A percentile compares a stretch with the other conserved stretches of the same genome.
Conservation (phyloP, 2,888 invertebrate species). For the Gortyna flavago region DNA sequence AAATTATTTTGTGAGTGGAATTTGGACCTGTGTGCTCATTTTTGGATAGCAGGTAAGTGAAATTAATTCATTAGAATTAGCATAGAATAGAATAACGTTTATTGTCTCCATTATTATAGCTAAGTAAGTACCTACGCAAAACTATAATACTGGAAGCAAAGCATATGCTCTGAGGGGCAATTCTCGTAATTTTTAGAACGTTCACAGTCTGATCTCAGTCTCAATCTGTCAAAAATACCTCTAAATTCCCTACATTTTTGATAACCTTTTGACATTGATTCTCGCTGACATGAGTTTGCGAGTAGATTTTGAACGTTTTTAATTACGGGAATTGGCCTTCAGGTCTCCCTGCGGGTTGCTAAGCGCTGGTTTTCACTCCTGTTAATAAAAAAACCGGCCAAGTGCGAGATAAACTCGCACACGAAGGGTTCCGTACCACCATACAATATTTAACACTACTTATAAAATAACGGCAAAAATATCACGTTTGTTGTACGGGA, state of each 20-base stretch:
- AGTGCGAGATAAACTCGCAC: no score
- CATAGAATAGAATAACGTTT: background rate
- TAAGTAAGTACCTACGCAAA: background rate
- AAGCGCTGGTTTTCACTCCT: background rate
- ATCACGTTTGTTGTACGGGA: no score
- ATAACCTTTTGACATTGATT: no score
- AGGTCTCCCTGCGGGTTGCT: background rate
- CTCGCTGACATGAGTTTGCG: background rate
- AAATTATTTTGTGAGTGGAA: slow-evolving; percentile 21
- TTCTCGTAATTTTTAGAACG: background rate
- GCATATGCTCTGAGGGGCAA: background rate
- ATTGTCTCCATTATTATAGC: background rate
- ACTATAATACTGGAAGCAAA: background rate
- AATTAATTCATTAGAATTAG: background rate
- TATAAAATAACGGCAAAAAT: no score
- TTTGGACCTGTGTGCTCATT: background rate
- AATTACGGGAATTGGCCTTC: background rate
- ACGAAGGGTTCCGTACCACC: no score
- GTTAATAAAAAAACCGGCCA: no score
- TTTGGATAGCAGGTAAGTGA: slow-evolving; percentile 36
- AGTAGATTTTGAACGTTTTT: background rate
- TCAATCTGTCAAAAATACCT: background rate
- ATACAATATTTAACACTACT: no score
- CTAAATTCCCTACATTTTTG: no score
- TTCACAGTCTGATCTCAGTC: background rate